phyloP scores from a whole-genome alignment of 2,888 invertebrate genomes.

The Spodoptera littoralis region DNA sequence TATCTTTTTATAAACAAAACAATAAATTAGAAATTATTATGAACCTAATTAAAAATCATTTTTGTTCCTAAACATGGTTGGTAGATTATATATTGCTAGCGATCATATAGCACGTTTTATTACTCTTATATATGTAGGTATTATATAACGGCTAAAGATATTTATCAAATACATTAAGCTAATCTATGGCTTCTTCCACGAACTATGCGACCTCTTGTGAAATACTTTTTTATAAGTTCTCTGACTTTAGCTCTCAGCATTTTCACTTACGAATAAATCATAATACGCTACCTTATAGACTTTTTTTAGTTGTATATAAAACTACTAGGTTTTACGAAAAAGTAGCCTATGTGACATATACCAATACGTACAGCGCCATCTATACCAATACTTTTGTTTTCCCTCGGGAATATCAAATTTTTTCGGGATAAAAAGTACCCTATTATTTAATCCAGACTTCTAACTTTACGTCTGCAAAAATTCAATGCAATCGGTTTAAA shows the following conservation, averaged over 20 bases:
- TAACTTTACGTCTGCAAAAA: too few relatives aligned
- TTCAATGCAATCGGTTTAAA: too few relatives aligned
- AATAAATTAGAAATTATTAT: conserved; percentile 49
- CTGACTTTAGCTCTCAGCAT: conserved; percentile 23
- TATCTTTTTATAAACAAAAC: conserved; percentile 32
- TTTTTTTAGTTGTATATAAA: too few relatives aligned
- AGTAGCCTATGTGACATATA: too few relatives aligned
- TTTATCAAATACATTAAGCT: conserved; percentile 43
- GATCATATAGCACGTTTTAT: conserved; percentile 46
- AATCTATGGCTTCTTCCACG: conserved; percentile 37
- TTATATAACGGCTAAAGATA: conserved; percentile 39
- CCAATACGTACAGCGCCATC: too few relatives aligned
- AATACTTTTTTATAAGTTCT: conserved; percentile 39
- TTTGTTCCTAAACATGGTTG: conserved; percentile 31
- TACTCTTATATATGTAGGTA: conserved; percentile 8
- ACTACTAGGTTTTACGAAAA: too few relatives aligned
- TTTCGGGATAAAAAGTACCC: too few relatives aligned
- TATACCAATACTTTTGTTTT: too few relatives aligned
- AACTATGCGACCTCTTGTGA: conserved; percentile 37
- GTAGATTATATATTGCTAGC: conserved; percentile 34
- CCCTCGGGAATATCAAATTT: too few relatives aligned
- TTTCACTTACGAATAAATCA: conserved; percentile 38
- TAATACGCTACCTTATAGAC: background rate
- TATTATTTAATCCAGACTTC: too few relatives aligned
- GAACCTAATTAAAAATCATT: conserved; percentile 31